Evolutionary conservation across 2,797 vertebrate species (phyloP), one percentile per base, ranked within the genome.

Genomic region (Crax fasciolata): DNA sequence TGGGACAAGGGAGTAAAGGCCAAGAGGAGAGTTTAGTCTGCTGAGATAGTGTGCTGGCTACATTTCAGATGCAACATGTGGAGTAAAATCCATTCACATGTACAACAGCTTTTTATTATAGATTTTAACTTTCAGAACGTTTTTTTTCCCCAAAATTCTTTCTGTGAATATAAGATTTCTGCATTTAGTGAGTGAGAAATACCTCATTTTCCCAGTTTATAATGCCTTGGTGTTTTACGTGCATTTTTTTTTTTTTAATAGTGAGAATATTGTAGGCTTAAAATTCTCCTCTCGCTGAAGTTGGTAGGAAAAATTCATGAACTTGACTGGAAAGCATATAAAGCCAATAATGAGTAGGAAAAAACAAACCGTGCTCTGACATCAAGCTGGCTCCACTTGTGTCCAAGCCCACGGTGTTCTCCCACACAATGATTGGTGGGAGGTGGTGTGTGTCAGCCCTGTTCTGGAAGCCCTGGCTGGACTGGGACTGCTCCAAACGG

Each of bases 21-120:
- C 3, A 63, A 76, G 77, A 68, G 49, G 24, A 28, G 66, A 70
- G 28, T 84, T 93, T 83, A 49, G 66, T 86, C 49, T 49, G 9
- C 61, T 89, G 71, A 95, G 92, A 84, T 92, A 86, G 20, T 41
- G 23, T 41, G 96, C 35, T 35, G 58, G 15, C 54, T 67, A 58
- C 11, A 1, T 49, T 66, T 88, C 54, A 46, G 28, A 18, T 58
- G 8, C 2, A 44, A 63, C 1, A 1, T 41, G 13, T 39, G 39
- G 32, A 54, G 21, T 86, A 71, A 93, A 87, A 59, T 25, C 6
- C 1, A 0, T 28, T 77, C 17, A 6, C 9, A 7, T 30, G 8
- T 7, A 10, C 4, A 0, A 67, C 48, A 67, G 14, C 2, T 57
- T 90, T 92, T 57, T 59, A 13, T 44, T 68, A 10, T 54, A 52